Base-by-base conservation (phyloP, 35 echinoderm and acorn worm species). In the Heliocidaris tuberculata region DNA sequence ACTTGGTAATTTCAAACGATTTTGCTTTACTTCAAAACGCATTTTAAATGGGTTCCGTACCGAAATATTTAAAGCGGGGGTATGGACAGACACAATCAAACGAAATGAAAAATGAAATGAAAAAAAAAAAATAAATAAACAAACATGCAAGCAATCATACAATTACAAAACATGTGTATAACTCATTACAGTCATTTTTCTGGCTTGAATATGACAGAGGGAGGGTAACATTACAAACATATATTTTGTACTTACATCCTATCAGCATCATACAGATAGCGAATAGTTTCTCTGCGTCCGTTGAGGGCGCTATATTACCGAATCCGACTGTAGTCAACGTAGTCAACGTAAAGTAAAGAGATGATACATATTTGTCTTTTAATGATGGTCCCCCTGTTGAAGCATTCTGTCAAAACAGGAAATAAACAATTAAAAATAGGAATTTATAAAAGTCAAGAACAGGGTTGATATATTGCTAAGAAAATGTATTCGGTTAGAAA, bases 291-390 rank as follows among this genome's bases (percentile, higher is more conserved):
- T 99, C 98, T 24, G 94, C 97, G 32, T 99, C 98, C 9, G 98
- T 97, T 30, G 95, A 97, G 6, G 98, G 96, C 31, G 98, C 95
- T 47, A 99, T 97, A 78, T 99, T 99, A 8, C 98, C 98, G 71
- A 99, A 99, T 0, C 98, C 98, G 5, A 99, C 98, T 11, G 98
- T 99, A 6, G 98, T 99, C 59, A 99, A 92, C 16, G 96, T 97
- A 5, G 98, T 99, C 27, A 99, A 93, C 21, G 98, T 99, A 48
- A 99, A 99, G 49, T 99, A 99, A 2, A 99, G 71, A 21, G 98
- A 94, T 19, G 98, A 97, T 11, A 99, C 90, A 59, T 99, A 99
- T n/a, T 96, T 96, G n/a, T 97, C 95, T 90, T 97, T 94, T 48
- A 96, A 52, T 21, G 96, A 88, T n/a, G 98, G 98, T 10, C 98